Percentiles rank a stretch among this genome's conserved stretches.
phyloP scores from a whole-genome alignment of 2,797 vertebrate species.

The Nyctibius grandis region DNA sequence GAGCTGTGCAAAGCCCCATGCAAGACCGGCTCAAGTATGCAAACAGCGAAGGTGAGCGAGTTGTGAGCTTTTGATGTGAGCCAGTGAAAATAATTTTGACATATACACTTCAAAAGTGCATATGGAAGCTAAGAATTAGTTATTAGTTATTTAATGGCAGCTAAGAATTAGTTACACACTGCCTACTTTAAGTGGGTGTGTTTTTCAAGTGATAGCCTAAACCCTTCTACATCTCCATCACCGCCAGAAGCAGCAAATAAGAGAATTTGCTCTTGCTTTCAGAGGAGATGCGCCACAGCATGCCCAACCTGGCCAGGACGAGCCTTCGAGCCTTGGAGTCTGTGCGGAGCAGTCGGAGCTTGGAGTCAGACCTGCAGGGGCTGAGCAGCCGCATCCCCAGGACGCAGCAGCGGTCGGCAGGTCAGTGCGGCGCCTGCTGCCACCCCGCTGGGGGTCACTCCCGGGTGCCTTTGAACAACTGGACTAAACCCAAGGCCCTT shows the following conservation, averaged over 20 bases:
- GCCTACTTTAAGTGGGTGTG: rapidly evolving
- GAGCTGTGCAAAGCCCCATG: constrained; percentile 80
- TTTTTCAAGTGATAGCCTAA: background rate
- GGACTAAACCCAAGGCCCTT: background rate
- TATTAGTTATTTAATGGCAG: no score
- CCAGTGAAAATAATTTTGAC: background rate
- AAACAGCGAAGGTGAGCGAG: constrained; percentile 81
- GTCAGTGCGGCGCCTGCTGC: constrained; percentile 48
- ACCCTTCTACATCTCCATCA: rapidly evolving
- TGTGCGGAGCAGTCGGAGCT: constrained; percentile 88
- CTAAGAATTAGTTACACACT: background rate
- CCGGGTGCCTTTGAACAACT: no score
- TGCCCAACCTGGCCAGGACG: constrained; percentile 91
- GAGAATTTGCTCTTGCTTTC: constrained; percentile 30
- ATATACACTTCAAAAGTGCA: rapidly evolving
- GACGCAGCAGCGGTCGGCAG: constrained; percentile 84
- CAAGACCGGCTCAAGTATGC: constrained; percentile 85
- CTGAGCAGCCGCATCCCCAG: constrained; percentile 87
- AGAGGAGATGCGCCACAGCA: constrained; percentile 93
- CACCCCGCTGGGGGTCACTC: background rate
- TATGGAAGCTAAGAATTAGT: background rate
- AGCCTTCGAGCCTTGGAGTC: constrained; percentile 87
- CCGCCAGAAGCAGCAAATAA: background rate
- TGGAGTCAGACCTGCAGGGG: constrained; percentile 93
- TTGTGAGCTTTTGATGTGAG: rapidly evolving